Percentiles rank a stretch among this genome's conserved stretches.
phyloP scores from a whole-genome alignment of 2,113 vertebrate species.

The Danionella cerebrum region DNA sequence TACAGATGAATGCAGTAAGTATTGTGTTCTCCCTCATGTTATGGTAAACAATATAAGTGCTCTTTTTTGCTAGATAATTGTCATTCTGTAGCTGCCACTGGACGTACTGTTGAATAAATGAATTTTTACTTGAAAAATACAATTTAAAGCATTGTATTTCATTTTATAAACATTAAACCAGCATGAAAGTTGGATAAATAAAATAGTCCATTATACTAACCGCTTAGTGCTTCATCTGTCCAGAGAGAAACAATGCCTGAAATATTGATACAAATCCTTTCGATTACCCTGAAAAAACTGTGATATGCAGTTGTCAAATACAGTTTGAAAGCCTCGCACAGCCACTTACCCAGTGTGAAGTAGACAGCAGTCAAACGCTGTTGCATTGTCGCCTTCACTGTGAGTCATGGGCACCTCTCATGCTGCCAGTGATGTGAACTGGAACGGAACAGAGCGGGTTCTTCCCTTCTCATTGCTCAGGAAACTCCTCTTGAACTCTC shows the following conservation, averaged over 20 bases:
- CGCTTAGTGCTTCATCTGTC: not conserved
- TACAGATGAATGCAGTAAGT: no score
- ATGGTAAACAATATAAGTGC: no score
- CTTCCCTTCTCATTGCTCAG: not conserved
- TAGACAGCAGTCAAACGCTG: not conserved
- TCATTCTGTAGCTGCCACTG: no score
- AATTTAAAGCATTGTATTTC: no score
- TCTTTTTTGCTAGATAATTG: no score
- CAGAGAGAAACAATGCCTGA: not conserved
- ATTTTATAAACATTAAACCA: no score
- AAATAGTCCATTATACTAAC: not conserved
- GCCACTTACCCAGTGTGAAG: not conserved
- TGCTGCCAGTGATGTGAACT: not conserved
- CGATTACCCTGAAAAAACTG: no score
- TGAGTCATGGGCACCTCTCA: not conserved
- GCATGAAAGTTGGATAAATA: not conserved
- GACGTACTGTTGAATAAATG: no score
- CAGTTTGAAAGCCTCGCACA: not conserved
- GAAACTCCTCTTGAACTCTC: not conserved
- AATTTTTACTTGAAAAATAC: no score
- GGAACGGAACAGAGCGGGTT: not conserved
- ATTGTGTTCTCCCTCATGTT: no score
- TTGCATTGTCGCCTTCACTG: not conserved
- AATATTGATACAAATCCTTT: not conserved
- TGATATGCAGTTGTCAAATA: no score